Percentiles rank a stretch among this genome's conserved stretches.
Conservation (phyloP, 2,888 invertebrate species). For the Eupithecia dodoneata region DNA sequence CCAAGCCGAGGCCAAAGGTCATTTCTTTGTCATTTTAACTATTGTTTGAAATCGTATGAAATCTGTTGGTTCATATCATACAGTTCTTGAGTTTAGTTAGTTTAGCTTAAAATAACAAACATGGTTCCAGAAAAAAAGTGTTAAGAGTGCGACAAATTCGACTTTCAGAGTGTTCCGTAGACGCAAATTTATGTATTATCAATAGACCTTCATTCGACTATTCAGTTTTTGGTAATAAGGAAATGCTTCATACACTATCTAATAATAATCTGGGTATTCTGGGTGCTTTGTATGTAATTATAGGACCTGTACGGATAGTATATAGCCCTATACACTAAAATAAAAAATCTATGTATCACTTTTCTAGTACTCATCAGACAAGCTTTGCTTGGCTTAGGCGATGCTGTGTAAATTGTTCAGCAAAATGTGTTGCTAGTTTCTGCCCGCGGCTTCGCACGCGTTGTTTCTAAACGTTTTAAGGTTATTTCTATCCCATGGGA, state of each 20-base stretch:
- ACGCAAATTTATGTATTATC: background rate
- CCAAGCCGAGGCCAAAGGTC: background rate
- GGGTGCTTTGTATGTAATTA: no score
- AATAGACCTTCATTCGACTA: background rate
- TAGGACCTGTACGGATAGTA: no score
- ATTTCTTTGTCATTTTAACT: background rate
- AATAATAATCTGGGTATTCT: background rate
- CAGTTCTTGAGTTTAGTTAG: background rate
- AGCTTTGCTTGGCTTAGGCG: background rate
- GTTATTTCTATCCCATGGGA: no score
- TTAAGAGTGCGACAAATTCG: background rate
- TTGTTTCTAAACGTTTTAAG: no score
- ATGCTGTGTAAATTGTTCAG: background rate
- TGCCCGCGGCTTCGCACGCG: no score
- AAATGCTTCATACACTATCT: background rate
- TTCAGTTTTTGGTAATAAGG: background rate
- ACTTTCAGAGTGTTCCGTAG: background rate
- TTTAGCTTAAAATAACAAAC: background rate
- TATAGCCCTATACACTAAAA: no score
- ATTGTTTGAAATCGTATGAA: background rate
- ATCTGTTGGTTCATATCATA: background rate
- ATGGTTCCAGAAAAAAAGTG: background rate
- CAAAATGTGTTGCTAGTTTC: no score
- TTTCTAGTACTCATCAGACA: background rate
- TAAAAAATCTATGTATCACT: background rate